Evolutionary conservation across 1,140 invertebrate genomes (phyloP).

Genomic region (Archegozetes longisetosus): DNA sequence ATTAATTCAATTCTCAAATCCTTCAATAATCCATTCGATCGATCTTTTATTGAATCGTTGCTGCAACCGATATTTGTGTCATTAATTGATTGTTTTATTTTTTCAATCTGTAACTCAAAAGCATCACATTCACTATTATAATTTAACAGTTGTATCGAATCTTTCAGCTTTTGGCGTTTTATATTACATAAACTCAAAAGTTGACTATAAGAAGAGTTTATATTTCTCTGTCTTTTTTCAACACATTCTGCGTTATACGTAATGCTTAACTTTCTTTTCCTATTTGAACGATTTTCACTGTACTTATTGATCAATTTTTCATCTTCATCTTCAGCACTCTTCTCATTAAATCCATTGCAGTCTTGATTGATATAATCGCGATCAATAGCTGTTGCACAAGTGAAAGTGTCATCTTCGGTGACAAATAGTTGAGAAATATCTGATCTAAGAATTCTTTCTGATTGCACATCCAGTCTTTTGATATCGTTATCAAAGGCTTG

Average conservation of each 20-base stretch:
- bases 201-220: no score
- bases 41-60: conserved; percentile 65
- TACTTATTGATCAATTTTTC: conserved; percentile 63
- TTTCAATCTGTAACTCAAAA: conserved; percentile 92
- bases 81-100: conserved; percentile 41
- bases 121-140: conserved; percentile 97
- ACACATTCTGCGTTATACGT: no score
- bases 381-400: conserved; percentile 14
- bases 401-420: conserved; percentile 41
- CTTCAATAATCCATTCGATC: conserved; percentile 85
- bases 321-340: conserved; percentile 67
- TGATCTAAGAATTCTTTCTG: conserved; percentile 56
- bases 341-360: conserved; percentile 89
- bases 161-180: conserved; percentile 65
- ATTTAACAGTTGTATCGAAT: conserved; percentile 80
- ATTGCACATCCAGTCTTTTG: conserved; percentile 67
- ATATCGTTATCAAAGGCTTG: conserved; percentile 44
- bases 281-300: conserved; percentile 63
- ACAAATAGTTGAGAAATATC: conserved; percentile 58
- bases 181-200: no score
- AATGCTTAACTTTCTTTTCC: no score
- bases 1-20: conserved; percentile 89
- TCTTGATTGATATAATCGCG: conserved; percentile 48
- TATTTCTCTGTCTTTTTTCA: no score
- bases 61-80: background rate